Evolutionary conservation across 2,888 invertebrate species (phyloP).

Genomic region (Caenorhabditis imperialis): DNA sequence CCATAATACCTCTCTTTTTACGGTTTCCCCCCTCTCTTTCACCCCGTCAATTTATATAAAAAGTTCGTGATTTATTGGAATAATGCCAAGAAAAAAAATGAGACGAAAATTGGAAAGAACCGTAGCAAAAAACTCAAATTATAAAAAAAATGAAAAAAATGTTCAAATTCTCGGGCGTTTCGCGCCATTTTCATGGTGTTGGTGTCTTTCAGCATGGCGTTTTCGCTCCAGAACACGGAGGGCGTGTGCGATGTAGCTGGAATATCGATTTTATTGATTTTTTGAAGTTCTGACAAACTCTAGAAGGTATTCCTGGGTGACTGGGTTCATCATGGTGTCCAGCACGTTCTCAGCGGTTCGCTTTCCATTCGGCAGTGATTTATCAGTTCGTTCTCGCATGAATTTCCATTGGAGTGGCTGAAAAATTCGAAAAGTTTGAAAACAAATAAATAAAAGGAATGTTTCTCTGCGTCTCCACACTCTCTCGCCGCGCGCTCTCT

Average conservation of each 20-base stretch:
- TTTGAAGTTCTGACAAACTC: conserved; percentile 27
- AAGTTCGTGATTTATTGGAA: too few species aligned
- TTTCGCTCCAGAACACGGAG: conserved; percentile 2
- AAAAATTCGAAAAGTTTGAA: too few species aligned
- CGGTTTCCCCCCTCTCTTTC: too few species aligned
- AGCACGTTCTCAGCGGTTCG: conserved; percentile 84
- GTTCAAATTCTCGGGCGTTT: conserved; percentile 18
- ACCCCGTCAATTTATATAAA: too few species aligned
- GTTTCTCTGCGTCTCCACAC: too few species aligned
- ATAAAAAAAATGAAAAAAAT: background rate
- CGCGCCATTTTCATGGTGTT: background rate
- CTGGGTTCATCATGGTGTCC: conserved; percentile 74
- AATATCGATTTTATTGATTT: background rate
- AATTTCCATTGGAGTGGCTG: conserved; percentile 85
- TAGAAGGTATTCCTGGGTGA: conserved; percentile 62
- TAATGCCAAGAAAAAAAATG: too few species aligned
- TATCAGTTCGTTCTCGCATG: conserved; percentile 95
- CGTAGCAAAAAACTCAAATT: too few species aligned
- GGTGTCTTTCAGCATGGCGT: background rate
- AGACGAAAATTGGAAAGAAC: too few species aligned
- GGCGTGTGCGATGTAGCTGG: conserved; percentile 10
- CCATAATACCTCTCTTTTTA: too few species aligned
- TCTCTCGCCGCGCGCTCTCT: too few species aligned
- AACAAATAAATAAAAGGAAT: too few species aligned
- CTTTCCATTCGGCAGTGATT: conserved; percentile 92